Conservation (phyloP, 2,113 vertebrate species). For the Eurypyga helias region DNA sequence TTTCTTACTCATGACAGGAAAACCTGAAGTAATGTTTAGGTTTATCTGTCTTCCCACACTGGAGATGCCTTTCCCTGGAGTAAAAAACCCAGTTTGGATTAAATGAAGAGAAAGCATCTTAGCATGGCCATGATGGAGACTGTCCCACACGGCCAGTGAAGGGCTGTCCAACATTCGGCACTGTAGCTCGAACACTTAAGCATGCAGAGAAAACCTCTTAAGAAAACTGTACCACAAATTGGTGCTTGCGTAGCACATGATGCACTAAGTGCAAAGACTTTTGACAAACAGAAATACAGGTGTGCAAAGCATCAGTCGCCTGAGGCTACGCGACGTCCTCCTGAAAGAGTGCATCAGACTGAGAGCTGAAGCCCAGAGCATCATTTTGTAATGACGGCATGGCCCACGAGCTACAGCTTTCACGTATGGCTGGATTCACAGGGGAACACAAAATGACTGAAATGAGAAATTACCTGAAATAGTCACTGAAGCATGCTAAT, state of each 20-base stretch:
- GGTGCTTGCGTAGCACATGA: accelerated
- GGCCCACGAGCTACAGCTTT: background rate
- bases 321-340: accelerated
- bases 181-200: accelerated
- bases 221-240: background rate
- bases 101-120: background rate
- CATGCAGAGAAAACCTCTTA: background rate
- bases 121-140: accelerated
- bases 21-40: background rate
- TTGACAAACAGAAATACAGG: background rate
- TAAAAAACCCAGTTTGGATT: background rate
- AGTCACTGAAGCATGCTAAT: background rate
- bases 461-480: background rate
- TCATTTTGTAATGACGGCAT: accelerated
- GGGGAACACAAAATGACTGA: background rate
- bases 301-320: background rate
- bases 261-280: background rate
- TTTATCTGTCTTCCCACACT: background rate
- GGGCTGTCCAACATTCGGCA: background rate
- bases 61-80: background rate
- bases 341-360: background rate
- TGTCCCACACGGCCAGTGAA: background rate
- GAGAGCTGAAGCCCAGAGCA: background rate
- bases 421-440: background rate
- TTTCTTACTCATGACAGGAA: background rate